phyloP scores from a whole-genome alignment of 2,113 vertebrate species.

The Thamnophis sirtalis region DNA sequence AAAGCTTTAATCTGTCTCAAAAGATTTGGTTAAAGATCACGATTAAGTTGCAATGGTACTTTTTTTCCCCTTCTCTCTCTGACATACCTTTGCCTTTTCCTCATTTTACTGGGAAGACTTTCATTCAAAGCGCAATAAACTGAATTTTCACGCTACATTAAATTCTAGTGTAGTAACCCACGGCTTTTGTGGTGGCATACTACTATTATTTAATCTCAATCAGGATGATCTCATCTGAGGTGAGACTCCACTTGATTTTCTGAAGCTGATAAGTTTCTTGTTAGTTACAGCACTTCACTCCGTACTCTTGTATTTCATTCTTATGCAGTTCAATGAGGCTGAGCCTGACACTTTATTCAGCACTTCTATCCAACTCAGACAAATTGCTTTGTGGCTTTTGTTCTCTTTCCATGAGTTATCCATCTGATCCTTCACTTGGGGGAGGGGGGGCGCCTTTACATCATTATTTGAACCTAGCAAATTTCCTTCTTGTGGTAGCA shows the following conservation, averaged over 20 bases:
- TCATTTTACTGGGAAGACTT: neutral
- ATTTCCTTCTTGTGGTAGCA: neutral
- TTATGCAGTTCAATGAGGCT: neutral
- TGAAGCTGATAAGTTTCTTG: constrained; percentile 18
- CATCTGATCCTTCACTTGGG: neutral
- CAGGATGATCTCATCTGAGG: neutral
- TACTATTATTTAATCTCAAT: neutral
- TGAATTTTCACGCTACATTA: neutral
- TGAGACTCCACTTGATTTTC: neutral
- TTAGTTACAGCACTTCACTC: neutral
- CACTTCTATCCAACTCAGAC: neutral
- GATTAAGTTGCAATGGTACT: neutral
- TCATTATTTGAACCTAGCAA: neutral
- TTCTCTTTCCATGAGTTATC: neutral
- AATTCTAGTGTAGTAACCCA: neutral
- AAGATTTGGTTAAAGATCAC: neutral
- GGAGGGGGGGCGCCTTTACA: neutral
- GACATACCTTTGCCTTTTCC: neutral
- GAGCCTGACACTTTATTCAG: neutral
- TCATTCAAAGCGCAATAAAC: neutral
- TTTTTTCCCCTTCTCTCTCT: neutral
- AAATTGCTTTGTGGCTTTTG: neutral
- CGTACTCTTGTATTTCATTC: neutral
- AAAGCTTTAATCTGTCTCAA: neutral
- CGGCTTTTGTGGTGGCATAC: neutral